These are phyloP conservation scores for Cotesia vestalis DNA, from an alignment of 1,140 invertebrate genomes.

Conservation along the genomic window DNA sequence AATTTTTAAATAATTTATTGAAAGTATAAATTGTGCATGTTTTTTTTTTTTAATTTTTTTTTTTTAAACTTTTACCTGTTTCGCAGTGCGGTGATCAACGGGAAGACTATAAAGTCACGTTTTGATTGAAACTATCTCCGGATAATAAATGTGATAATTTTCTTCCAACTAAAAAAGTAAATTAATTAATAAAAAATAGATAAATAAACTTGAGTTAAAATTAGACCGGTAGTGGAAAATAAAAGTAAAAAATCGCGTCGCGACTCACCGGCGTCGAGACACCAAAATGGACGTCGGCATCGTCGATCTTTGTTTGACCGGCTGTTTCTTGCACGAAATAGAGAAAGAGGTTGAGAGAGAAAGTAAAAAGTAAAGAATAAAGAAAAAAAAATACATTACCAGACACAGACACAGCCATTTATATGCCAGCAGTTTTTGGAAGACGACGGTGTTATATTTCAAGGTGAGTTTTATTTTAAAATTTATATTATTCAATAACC, in stretches of 20 bases:
- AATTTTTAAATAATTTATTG: too few species aligned
- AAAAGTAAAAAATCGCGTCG: neutral
- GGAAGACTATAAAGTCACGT: too few species aligned
- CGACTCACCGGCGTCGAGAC: slow-evolving; percentile 9
- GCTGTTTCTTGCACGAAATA: neutral
- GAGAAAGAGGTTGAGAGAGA: neutral
- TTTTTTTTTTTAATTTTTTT: too few species aligned
- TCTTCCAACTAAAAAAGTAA: too few species aligned
- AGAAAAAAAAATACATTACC: neutral
- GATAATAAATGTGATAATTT: too few species aligned
- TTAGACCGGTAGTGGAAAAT: neutral
- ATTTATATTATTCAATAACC: slow-evolving; percentile 15
- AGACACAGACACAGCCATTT: neutral
- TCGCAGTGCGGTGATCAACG: too few species aligned
- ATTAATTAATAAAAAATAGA: neutral
- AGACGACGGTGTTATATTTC: neutral
- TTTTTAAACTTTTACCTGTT: too few species aligned
- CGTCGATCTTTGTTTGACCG: slow-evolving; percentile 14
- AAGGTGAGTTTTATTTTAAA: slow-evolving; percentile 15
- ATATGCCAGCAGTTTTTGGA: neutral
- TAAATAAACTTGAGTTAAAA: neutral
- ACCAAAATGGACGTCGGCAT: slow-evolving; percentile 17
- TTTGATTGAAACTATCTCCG: too few species aligned
- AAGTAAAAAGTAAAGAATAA: neutral
- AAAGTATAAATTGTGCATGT: too few species aligned